Conservation (phyloP, 2,113 vertebrate species). For the Campylomormyrus numenius region DNA sequence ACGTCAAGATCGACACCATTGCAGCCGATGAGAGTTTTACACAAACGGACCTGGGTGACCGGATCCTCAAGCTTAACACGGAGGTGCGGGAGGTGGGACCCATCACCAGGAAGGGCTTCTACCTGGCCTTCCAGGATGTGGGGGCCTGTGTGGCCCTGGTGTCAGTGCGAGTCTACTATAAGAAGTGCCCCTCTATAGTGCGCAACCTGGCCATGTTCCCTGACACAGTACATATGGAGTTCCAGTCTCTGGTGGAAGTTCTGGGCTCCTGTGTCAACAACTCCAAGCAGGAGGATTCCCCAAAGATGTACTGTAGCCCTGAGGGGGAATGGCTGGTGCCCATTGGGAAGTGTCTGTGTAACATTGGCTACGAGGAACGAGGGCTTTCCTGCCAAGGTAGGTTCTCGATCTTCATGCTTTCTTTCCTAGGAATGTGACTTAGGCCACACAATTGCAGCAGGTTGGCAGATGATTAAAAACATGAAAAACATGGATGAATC, state of each 20-base stretch:
- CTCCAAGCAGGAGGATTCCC: conserved; percentile 91
- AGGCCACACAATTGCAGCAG: not conserved
- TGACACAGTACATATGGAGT: conserved; percentile 92
- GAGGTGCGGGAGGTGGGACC: conserved; percentile 93
- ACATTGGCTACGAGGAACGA: conserved; percentile 84
- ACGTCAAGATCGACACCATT: conserved; percentile 94
- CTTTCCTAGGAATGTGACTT: not conserved
- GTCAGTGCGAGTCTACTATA: conserved; percentile 86
- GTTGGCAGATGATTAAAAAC: not conserved
- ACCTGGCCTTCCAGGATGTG: conserved; percentile 87
- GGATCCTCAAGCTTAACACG: conserved; percentile 95
- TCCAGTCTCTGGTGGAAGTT: conserved; percentile 93
- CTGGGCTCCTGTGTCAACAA: conserved; percentile 92
- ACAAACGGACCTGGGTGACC: conserved; percentile 93
- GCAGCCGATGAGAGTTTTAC: conserved; percentile 98
- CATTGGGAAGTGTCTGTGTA: conserved; percentile 93
- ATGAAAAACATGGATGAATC: not conserved
- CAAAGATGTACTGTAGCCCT: conserved; percentile 97
- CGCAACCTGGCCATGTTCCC: conserved; percentile 93
- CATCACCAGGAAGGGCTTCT: conserved; percentile 87
- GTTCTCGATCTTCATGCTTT: not conserved
- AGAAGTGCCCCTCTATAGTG: conserved; percentile 90
- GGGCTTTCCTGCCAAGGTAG: conserved; percentile 91
- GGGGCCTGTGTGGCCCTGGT: conserved; percentile 67
- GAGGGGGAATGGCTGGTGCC: conserved; percentile 98